Evolutionary conservation across 2,888 invertebrate species (phyloP).

Genomic region (Chrysolina americana): DNA sequence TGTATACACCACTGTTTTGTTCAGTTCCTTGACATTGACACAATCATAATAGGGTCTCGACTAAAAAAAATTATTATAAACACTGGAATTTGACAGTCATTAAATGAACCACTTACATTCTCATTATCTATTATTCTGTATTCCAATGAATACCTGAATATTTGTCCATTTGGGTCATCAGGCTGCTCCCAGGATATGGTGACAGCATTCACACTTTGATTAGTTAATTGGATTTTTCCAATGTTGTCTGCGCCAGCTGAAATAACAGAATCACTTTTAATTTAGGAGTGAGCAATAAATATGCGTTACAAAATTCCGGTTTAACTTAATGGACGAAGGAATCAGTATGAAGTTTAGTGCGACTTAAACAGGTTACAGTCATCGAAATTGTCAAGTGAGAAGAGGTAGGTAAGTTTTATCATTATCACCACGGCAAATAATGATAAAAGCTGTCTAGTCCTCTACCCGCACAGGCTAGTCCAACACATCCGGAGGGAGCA

Average conservation of each 20-base stretch:
- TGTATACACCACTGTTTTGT: conserved; percentile 61
- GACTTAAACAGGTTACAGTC: too few relatives aligned
- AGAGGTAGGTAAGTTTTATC: too few relatives aligned
- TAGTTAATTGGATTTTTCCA: conserved; percentile 71
- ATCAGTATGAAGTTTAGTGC: too few relatives aligned
- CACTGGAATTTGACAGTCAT: background rate
- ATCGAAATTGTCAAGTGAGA: too few relatives aligned
- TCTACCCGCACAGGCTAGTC: too few relatives aligned
- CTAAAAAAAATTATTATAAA: conserved; percentile 61
- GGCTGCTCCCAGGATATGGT: conserved; percentile 88
- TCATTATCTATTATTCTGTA: conserved; percentile 79
- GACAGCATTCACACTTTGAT: conserved; percentile 73
- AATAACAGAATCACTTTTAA: conserved; percentile 42
- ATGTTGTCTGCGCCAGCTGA: conserved; percentile 81
- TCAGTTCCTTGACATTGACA: conserved; percentile 70
- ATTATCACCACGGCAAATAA: too few relatives aligned
- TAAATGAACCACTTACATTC: conserved; percentile 71
- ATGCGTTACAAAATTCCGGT: too few relatives aligned
- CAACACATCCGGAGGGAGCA: too few relatives aligned
- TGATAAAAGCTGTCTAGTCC: too few relatives aligned
- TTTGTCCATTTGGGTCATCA: conserved; percentile 86
- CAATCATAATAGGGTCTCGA: conserved; percentile 76
- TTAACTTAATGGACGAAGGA: too few relatives aligned
- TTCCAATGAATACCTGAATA: conserved; percentile 87
- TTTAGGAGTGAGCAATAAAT: too few relatives aligned